phyloP scores from a whole-genome alignment of 2,113 vertebrate genomes.

The Eretmodus cyanostictus region DNA sequence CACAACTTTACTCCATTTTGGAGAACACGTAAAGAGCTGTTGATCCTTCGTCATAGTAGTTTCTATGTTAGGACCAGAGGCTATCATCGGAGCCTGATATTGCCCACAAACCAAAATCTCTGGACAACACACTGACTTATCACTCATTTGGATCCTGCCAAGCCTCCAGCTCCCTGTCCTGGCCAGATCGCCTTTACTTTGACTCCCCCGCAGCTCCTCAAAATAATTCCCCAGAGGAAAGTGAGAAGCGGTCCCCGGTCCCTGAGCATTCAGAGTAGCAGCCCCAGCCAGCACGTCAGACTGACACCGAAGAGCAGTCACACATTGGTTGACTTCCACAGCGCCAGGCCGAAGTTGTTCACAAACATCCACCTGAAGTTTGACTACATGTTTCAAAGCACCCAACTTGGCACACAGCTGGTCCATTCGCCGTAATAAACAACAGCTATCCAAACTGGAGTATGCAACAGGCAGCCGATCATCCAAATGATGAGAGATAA shows the following conservation, averaged over 20 bases:
- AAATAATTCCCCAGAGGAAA: background rate
- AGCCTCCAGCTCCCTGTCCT: fast-evolving
- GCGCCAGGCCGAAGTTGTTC: background rate
- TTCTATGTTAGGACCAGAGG: background rate
- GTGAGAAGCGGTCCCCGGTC: background rate
- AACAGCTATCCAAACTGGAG: background rate
- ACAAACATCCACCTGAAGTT: background rate
- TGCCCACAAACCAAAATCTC: background rate
- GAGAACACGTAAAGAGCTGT: background rate
- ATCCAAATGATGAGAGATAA: background rate
- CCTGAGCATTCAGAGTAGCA: background rate
- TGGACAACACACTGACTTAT: background rate
- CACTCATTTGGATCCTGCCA: background rate
- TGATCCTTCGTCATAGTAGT: background rate
- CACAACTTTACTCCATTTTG: background rate
- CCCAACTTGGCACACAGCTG: background rate
- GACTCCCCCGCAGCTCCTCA: background rate
- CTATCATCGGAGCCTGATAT: background rate
- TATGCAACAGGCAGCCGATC: background rate
- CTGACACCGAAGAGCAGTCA: background rate
- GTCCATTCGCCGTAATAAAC: fast-evolving
- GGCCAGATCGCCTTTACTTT: background rate
- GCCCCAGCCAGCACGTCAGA: background rate
- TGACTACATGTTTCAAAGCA: background rate
- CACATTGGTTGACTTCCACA: background rate